Evolutionary conservation across 2,113 vertebrate species (phyloP).

Genomic region (Alouatta palliata): DNA sequence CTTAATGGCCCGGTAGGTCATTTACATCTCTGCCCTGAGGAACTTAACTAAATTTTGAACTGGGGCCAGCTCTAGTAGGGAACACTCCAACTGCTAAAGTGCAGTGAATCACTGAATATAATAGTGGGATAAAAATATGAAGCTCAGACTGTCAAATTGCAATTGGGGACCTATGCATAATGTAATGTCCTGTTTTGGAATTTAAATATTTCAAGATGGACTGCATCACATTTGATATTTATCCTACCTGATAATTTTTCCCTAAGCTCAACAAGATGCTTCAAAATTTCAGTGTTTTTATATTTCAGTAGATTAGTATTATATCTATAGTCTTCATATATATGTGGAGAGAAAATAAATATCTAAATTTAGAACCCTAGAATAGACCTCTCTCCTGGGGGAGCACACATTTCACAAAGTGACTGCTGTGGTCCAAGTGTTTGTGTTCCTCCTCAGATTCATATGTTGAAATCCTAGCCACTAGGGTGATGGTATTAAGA

Average conservation of each 20-base stretch:
- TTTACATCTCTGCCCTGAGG: conserved; percentile 4
- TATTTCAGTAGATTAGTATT: not conserved
- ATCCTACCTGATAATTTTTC: not conserved
- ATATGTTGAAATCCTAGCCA: not conserved
- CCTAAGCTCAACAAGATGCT: not conserved
- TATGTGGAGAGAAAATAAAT: not conserved
- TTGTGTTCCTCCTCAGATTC: not conserved
- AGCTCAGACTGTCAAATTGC: not conserved
- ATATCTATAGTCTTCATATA: not conserved
- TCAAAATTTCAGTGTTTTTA: not conserved
- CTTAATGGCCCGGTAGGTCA: not conserved
- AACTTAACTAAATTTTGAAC: not conserved
- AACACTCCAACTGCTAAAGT: not conserved
- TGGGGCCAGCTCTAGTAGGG: not conserved
- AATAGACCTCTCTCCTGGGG: not conserved
- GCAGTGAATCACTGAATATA: not conserved
- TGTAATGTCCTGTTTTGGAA: not conserved
- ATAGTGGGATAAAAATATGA: not conserved
- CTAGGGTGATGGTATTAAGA: not conserved
- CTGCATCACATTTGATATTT: not conserved
- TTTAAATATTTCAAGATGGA: conserved; percentile 3
- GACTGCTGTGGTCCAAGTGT: not conserved
- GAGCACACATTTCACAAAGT: not conserved
- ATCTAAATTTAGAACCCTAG: not conserved
- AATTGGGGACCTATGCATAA: not conserved